Base-by-base conservation (phyloP, 2,888 invertebrate genomes). In the Petrolisthes cinctipes region DNA sequence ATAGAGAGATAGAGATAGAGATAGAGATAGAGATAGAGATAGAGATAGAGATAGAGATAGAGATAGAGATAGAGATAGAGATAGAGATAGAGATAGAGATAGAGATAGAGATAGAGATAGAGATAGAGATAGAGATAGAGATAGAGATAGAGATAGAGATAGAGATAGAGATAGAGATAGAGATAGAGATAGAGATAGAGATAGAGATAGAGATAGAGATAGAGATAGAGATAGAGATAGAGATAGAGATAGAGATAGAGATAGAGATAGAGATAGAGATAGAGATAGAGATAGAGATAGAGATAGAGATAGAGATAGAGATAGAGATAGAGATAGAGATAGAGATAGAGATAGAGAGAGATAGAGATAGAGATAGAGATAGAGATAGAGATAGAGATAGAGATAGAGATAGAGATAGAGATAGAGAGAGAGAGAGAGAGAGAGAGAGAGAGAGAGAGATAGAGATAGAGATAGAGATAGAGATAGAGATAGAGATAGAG, bases 41-140 rank as follows among this genome's bases (percentile, higher is more conserved):
- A n/a, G 79, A 51, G 56, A 79, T 11, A 71, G 71, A 71, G 71
- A 71, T 11, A 71, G 71, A 71, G 71, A 71, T 11, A 71, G 71
- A 71, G 71, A 71, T 11, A 71, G 71, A 71, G 71, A 71, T 11
- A 71, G 71, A 71, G 71, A 71, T 7, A 17, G 71, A 61, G 61
- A 61, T 6, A 61, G 61, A 61, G 61, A 61, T 6, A 61, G 61
- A 61, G 61, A 61, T 6, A 61, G 61, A 71, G n/a, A 17, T 5
- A 71, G n/a, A 71, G n/a, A 71, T 71, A 71, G n/a, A n/a, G 71
- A 71, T 14, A 71, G n/a, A 71, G 71, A n/a, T 5, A n/a, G n/a
- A 5, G 71, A 71, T 11, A 17, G 71, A 71, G n/a, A 11, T 5
- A 14, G n/a, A 5, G n/a, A 71, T 11, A 11, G 71, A 71, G 71